Conservation (phyloP, 2,113 vertebrate genomes). For the Athene cunicularia region DNA sequence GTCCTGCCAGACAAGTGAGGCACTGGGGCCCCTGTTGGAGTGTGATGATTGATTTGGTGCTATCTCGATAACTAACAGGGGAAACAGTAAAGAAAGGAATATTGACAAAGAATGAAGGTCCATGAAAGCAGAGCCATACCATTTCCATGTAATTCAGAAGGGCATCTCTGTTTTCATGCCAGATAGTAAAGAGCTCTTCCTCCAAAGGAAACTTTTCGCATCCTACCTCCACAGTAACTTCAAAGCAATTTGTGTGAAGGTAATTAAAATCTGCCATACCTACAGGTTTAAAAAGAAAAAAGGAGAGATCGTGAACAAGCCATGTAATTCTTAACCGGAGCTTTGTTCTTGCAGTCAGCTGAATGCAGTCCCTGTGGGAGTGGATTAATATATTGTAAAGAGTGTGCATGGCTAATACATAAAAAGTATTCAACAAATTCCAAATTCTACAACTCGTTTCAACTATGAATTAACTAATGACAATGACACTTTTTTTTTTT, state of each 20-base stretch:
- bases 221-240: slow-evolving; percentile 94
- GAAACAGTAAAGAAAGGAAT: neutral
- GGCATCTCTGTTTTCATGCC: slow-evolving; percentile 93
- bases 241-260: slow-evolving; percentile 94
- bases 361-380: rapidly evolving
- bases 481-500: neutral
- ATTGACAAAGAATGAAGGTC: neutral
- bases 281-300: neutral
- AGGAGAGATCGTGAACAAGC: neutral
- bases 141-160: slow-evolving; percentile 90
- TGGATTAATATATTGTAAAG: neutral
- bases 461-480: neutral
- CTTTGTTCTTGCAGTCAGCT: neutral
- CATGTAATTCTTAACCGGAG: neutral
- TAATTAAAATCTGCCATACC: slow-evolving; percentile 99
- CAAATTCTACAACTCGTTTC: neutral
- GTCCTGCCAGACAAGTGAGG: neutral
- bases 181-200: slow-evolving; percentile 88
- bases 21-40: neutral
- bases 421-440: neutral
- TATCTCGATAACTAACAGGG: neutral
- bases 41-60: neutral
- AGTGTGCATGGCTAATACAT: neutral
- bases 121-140: slow-evolving; percentile 67
- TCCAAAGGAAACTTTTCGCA: slow-evolving; percentile 94